phyloP scores from a whole-genome alignment of 2,113 vertebrate genomes.

The Phaetusa simplex region DNA sequence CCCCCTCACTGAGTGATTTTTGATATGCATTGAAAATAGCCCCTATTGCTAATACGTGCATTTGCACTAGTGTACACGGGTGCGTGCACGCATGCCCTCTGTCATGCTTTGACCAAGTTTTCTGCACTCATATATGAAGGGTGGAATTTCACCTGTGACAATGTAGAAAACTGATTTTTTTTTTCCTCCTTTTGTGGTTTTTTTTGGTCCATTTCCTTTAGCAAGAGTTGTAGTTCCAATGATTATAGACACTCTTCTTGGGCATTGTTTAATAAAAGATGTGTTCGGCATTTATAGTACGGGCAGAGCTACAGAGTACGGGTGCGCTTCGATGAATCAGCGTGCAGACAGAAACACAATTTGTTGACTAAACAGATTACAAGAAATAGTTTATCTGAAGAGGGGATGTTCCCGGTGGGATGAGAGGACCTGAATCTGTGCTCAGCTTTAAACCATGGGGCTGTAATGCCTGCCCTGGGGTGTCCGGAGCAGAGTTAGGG shows the following conservation, averaged over 20 bases:
- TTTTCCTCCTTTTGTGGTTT: background rate
- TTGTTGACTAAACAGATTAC: background rate
- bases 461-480: background rate
- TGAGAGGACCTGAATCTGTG: background rate
- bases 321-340: background rate
- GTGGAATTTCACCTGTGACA: background rate
- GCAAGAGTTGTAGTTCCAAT: background rate
- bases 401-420: background rate
- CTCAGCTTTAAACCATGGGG: background rate
- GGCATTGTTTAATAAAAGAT: background rate
- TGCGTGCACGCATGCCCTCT: background rate
- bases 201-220: background rate
- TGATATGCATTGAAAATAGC: background rate
- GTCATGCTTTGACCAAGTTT: background rate
- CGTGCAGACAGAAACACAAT: background rate
- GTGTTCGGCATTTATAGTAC: background rate
- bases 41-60: background rate
- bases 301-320: background rate
- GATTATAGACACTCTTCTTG: background rate
- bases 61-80: background rate
- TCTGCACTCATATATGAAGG: rapidly evolving
- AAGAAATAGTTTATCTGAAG: background rate
- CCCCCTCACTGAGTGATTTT: background rate
- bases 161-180: background rate
- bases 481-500: background rate